These are phyloP conservation scores for Pseudachorutes palmiensis DNA, from an alignment of 1,140 invertebrate genomes.

Conservation along the genomic window DNA sequence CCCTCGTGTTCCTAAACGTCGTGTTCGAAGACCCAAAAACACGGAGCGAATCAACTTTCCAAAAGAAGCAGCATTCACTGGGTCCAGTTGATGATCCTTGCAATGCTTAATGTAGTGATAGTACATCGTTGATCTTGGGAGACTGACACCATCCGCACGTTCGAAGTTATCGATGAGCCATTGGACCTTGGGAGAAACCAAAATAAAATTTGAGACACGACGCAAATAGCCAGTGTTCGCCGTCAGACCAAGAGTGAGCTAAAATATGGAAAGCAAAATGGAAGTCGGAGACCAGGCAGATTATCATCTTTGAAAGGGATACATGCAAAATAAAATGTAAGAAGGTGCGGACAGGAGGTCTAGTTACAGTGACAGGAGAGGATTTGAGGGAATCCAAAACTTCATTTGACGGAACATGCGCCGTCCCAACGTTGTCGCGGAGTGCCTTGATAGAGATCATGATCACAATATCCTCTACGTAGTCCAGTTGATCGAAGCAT, in stretches of 20 bases:
- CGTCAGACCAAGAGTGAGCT: no score
- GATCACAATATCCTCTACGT: background rate
- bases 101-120: constrained; percentile 27
- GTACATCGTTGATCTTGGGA: constrained; percentile 21
- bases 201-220: no score
- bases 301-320: no score
- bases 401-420: background rate
- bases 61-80: constrained; percentile 28
- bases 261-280: background rate
- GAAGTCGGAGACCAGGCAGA: background rate
- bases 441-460: background rate
- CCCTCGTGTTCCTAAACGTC: constrained; percentile 23
- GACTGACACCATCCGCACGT: constrained; percentile 16
- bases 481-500: background rate
- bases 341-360: no score
- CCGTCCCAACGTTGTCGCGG: background rate
- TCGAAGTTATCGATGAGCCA: constrained; percentile 30
- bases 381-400: constrained; percentile 18
- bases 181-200: constrained; percentile 15
- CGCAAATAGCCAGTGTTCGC: no score
- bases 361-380: constrained; percentile 24
- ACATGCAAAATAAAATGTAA: no score
- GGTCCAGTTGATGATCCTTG: constrained; percentile 21
- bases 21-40: constrained; percentile 28
- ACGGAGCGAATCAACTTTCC: constrained; percentile 29